A percentile compares a stretch with the other conserved stretches of the same genome.
These are phyloP conservation scores for Polyploca ridens DNA, from an alignment of 2,888 invertebrate genomes.

Conservation along the genomic window DNA sequence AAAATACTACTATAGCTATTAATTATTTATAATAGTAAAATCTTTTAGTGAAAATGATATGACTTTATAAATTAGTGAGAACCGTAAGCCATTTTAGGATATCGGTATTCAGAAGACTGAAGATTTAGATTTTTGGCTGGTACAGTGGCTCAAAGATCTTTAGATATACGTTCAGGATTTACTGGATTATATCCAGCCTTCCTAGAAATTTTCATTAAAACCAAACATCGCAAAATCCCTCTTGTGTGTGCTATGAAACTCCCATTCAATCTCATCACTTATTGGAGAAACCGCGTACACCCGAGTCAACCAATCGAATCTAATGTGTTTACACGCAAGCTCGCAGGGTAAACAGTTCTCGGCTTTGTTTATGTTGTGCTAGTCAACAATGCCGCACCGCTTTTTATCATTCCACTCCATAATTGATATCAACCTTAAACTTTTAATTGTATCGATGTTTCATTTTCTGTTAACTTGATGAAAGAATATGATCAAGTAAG, in stretches of 20 bases:
- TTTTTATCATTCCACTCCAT: neutral
- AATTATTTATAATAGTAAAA: too few species aligned
- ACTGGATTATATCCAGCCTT: too few species aligned
- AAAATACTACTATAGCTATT: neutral
- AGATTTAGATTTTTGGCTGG: too few species aligned
- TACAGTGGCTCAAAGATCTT: too few species aligned
- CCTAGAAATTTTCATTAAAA: neutral
- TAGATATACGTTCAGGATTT: too few species aligned
- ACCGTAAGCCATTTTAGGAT: too few species aligned
- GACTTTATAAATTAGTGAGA: too few species aligned
- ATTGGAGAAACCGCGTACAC: neutral
- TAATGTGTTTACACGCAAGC: slow-evolving; percentile 25
- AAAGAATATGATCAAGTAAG: neutral
- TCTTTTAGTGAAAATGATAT: too few species aligned
- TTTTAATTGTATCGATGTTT: too few species aligned
- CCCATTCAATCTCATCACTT: neutral
- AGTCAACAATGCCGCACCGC: neutral
- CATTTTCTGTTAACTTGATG: neutral
- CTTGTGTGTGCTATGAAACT: neutral
- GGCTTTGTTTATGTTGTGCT: neutral
- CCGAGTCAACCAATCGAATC: slow-evolving; percentile 15
- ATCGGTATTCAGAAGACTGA: too few species aligned
- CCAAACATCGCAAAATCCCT: neutral
- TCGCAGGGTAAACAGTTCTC: neutral
- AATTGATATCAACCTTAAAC: neutral